Evolutionary conservation across 1,140 invertebrate genomes (phyloP), one percentile per base, ranked within the genome.

Genomic region (Trinorchestia longiramus): DNA sequence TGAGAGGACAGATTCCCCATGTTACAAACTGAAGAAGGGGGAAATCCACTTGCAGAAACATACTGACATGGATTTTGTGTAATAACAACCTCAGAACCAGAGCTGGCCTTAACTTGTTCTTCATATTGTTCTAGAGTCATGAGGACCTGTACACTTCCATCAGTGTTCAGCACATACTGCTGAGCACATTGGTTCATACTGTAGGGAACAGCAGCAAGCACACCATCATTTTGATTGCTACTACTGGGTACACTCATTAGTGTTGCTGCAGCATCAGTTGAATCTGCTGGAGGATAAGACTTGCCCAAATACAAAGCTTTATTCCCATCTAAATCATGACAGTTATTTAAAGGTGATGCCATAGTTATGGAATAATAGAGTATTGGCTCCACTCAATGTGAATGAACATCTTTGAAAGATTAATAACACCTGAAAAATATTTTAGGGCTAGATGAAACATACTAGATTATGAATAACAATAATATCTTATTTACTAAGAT

Each of bases 101-200:
- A 45, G 44, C 92, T 94, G 40, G 43, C 43, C 44, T 94, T 94
- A 42, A 94, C 92, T 43, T 92, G 90, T 45, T 94, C 44, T 94
- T 94, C 92, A 47, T 94, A 94, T 44, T 94, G 43, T 45, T 94
- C 43, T 15, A 94, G 44, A 45, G 92, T 94, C 92, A 94, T 94
- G 43, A 94, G 92, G 8, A 94, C 92, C 44, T 94, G 92, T 4
- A 94, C 92, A 94, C 43, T 47, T 45, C 44, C 92, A 94, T 94
- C 43, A 1, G 44, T 40, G 92, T 94, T 94, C 43, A 94, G 43
- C 92, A 94, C 92, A 94, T 94, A 94, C 44, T 94, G 92, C 44
- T 94, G 92, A 45, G 8, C 88, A 90, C 88, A 90, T 41, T 90
- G 88, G 88, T 43, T 90, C 41, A 90, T 42, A 77, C 36, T 77